These are phyloP conservation scores for Fregata magnificens DNA, from an alignment of 2,113 vertebrate genomes.

Conservation along the genomic window DNA sequence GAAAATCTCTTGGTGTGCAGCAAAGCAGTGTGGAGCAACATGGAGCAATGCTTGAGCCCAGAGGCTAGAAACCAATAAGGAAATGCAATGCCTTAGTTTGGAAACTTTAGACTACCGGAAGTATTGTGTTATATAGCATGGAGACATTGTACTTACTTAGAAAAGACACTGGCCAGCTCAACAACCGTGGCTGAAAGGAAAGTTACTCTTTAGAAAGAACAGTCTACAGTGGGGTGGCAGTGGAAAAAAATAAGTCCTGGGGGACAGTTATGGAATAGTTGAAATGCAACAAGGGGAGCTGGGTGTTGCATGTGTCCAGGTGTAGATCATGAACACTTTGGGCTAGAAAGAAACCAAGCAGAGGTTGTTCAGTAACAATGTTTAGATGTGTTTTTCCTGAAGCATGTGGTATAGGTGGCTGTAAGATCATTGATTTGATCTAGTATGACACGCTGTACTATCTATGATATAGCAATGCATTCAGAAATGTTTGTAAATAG, in stretches of 20 bases:
- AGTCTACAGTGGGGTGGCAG: not conserved
- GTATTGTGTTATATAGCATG: not conserved
- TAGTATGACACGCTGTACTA: not conserved
- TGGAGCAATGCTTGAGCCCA: not conserved
- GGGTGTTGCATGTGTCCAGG: accelerated
- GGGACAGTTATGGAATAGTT: not conserved
- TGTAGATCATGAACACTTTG: not conserved
- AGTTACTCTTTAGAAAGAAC: not conserved
- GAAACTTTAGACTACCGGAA: not conserved
- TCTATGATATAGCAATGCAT: not conserved
- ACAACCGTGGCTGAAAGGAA: not conserved
- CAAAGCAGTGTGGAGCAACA: not conserved
- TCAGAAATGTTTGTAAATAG: not conserved
- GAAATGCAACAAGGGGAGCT: not conserved
- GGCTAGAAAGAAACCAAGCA: not conserved
- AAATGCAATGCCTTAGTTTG: not conserved
- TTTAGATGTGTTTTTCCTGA: not conserved
- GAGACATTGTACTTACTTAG: not conserved
- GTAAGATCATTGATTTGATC: not conserved
- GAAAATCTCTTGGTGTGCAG: not conserved
- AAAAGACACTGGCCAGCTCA: not conserved
- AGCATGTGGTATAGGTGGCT: not conserved
- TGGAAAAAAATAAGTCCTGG: not conserved
- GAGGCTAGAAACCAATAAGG: not conserved
- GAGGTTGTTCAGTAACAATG: not conserved